These are phyloP conservation scores for Larimichthys crocea DNA, from an alignment of 2,113 vertebrate genomes.

Conservation along the genomic window DNA sequence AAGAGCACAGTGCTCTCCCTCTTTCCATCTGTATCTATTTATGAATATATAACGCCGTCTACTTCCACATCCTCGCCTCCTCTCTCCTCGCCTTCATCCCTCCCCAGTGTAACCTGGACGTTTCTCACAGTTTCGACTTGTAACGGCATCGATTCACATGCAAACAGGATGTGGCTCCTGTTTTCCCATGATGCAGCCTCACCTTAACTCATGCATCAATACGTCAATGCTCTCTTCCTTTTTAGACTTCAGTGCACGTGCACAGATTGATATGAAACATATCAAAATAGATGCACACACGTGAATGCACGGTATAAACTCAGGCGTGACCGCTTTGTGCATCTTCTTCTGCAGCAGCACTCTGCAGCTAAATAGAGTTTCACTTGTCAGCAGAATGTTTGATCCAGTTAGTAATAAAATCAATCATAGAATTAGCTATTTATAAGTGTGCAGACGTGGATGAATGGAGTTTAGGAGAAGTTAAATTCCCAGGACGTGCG, in stretches of 20 bases:
- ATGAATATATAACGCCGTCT: slow-evolving; percentile 22
- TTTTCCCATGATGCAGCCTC: slow-evolving; percentile 59
- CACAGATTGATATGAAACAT: slow-evolving; percentile 46
- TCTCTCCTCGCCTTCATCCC: slow-evolving; percentile 18
- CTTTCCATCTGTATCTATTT: slow-evolving; percentile 24
- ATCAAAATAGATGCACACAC: slow-evolving; percentile 15
- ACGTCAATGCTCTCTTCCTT: slow-evolving; percentile 37
- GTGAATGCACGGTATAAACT: background rate
- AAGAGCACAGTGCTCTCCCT: slow-evolving; percentile 48
- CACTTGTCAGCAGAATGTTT: background rate
- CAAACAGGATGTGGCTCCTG: slow-evolving; percentile 64
- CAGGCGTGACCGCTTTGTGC: accelerated
- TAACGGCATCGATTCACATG: slow-evolving; percentile 69
- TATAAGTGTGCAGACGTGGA: background rate
- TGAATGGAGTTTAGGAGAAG: background rate
- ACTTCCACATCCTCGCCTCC: slow-evolving; percentile 3
- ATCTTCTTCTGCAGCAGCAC: background rate
- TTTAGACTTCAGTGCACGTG: slow-evolving; percentile 11
- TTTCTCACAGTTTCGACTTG: slow-evolving; percentile 61
- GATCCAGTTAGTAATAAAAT: background rate
- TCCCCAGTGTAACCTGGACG: slow-evolving; percentile 34
- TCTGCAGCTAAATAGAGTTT: background rate
- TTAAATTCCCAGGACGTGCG: background rate
- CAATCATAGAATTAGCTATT: background rate
- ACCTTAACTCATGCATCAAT: slow-evolving; percentile 71